Evolutionary conservation across 2,113 vertebrate species (phyloP), one percentile per base, ranked within the genome.

Genomic region (Corydoras sp.): DNA sequence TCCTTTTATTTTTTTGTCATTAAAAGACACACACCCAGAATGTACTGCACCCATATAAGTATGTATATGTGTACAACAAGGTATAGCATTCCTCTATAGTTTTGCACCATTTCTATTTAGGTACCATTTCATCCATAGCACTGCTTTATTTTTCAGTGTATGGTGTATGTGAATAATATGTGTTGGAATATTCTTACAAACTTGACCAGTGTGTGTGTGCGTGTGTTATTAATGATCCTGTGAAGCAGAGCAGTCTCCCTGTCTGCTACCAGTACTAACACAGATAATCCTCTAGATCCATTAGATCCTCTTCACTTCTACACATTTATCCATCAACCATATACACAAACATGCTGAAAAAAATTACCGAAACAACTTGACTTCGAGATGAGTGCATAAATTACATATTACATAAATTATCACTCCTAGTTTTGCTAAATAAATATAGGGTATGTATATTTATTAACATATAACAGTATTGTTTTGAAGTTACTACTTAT

Each of bases 281-380:
- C 58, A 68, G 49, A 81, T 88, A 90, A 91, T 89, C 89, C 86
- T 84, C 87, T 88, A 84, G 86, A 89, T 89, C 88, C 89, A 89
- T 90, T 88, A 84, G 86, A 90, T 90, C 89, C 88, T 89, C 85
- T 77, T 83, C 86, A 88, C 86, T 86, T 88, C 83, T 85, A 79
- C 81, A 72, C 76, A 72, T 82, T 81, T 79, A 88, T 90, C 83
- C 85, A 88, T 90, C 87, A 86, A 81, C 73, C 30, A 73, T 68
- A 60, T 48, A 70, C 58, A 72, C 50, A 70, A 48, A 24, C 18
- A 24, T 24, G 18, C 18, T 2, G 18, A 24, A 24, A 24, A 24
- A 24, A 24, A 24, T 24, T 24, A 24, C 18, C 18, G 18, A 24
- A 24, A 24, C 18, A 24, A 24, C 18, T 24, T 24, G 18, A 24